Percentiles rank a stretch among this genome's conserved stretches.
phyloP scores from a whole-genome alignment of 2,113 vertebrate genomes.

The Cyprinus carpio region DNA sequence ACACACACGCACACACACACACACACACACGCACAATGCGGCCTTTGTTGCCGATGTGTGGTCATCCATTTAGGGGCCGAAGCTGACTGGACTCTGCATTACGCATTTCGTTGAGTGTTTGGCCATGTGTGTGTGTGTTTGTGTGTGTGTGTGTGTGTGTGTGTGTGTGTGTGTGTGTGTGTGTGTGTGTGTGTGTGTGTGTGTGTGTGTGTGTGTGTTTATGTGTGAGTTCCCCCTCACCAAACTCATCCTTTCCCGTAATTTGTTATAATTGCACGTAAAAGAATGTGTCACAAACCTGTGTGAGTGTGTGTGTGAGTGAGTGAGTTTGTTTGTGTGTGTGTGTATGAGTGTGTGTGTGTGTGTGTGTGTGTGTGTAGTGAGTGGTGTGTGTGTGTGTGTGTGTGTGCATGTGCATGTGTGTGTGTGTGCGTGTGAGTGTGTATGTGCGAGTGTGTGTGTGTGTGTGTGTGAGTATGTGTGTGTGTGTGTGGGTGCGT shows the following conservation, averaged over 20 bases:
- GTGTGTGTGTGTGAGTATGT: too few relatives aligned
- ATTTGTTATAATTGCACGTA: slow-evolving; percentile 36
- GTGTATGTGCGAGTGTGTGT: too few relatives aligned
- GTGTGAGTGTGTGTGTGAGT: slow-evolving; percentile 33
- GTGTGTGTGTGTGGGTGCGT: too few relatives aligned
- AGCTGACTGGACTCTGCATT: slow-evolving; percentile 59
- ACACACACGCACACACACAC: not conserved
- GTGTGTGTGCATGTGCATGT: too few relatives aligned
- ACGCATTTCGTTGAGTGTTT: slow-evolving; percentile 52
- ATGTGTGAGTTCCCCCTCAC: not conserved
- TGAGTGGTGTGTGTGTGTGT: slow-evolving; percentile 25
- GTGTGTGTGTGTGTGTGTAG: too few relatives aligned
- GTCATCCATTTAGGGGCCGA: slow-evolving; percentile 60
- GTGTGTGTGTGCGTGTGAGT: too few relatives aligned
- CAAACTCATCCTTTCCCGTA: slow-evolving; percentile 34
- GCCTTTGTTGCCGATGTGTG: slow-evolving; percentile 70
- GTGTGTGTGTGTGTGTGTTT: slow-evolving; percentile 6
- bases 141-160: not conserved
- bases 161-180: slow-evolving; percentile 10
- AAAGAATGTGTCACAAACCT: slow-evolving; percentile 49
- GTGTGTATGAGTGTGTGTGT: too few relatives aligned
- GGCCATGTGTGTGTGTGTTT: slow-evolving; percentile 38
- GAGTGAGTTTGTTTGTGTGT: too few relatives aligned
- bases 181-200: too few relatives aligned
- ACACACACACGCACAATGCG: slow-evolving; percentile 64